phyloP scores from a whole-genome alignment of 2,888 invertebrate species.

The Lasioglossum calceatum region DNA sequence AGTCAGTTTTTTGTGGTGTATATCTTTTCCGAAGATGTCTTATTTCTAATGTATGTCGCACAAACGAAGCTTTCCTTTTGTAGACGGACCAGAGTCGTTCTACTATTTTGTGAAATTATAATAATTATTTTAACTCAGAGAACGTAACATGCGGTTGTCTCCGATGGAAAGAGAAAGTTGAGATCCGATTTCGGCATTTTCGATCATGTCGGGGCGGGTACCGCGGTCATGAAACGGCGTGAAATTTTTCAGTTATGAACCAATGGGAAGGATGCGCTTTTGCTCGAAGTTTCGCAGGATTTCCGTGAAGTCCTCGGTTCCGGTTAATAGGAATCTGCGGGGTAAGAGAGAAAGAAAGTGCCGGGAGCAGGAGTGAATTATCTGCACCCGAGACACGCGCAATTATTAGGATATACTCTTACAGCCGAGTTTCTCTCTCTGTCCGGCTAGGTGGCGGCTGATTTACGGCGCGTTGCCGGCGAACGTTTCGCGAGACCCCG shows the following conservation, averaged over 20 bases:
- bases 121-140: no score
- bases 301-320: neutral
- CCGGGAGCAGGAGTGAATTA: conserved; percentile 48
- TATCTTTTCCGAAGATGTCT: neutral
- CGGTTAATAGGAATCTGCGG: neutral
- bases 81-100: neutral
- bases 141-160: neutral
- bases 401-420: conserved; percentile 62
- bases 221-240: neutral
- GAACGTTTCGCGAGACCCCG: conserved; percentile 49
- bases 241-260: neutral
- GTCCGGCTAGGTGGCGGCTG: conserved; percentile 59
- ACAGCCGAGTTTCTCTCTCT: conserved; percentile 47
- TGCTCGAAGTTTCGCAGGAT: neutral
- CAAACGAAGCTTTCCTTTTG: neutral
- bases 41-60: neutral
- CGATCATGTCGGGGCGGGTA: neutral
- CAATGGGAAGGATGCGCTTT: neutral
- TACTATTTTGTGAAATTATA: neutral
- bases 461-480: conserved; percentile 72
- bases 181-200: neutral
- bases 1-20: neutral
- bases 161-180: neutral
- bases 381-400: conserved; percentile 49
- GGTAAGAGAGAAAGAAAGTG: conserved; percentile 22